Percentiles rank a stretch among this genome's conserved stretches.
Conservation (phyloP, 1,140 invertebrate species). For the Euwallacea fornicatus region DNA sequence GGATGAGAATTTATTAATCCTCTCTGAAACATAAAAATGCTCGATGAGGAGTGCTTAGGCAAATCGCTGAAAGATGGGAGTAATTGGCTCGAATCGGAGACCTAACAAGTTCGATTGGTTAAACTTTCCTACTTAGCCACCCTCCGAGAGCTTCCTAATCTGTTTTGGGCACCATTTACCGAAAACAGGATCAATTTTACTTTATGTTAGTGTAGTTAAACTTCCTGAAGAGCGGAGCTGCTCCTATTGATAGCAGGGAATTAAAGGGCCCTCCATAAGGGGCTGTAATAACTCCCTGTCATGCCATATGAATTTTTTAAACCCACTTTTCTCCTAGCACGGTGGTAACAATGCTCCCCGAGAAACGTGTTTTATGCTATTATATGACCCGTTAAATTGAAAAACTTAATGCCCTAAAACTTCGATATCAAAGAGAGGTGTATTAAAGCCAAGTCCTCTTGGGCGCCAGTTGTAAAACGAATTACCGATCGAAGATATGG, state of each 20-base stretch:
- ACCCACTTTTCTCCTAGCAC: neutral
- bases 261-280: neutral
- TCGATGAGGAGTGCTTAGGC: neutral
- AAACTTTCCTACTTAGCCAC: slow-evolving; percentile 16
- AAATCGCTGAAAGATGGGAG: slow-evolving; percentile 4
- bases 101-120: slow-evolving; percentile 26
- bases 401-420: slow-evolving; percentile 12
- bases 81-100: slow-evolving; percentile 7
- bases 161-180: slow-evolving; percentile 24
- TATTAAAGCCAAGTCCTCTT: neutral
- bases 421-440: neutral
- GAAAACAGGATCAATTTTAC: slow-evolving; percentile 23
- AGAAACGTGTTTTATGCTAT: neutral
- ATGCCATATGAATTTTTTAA: slow-evolving; percentile 1
- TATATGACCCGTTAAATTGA: slow-evolving; percentile 8
- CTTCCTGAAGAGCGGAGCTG: slow-evolving; percentile 7
- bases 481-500: slow-evolving; percentile 11
- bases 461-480: slow-evolving; percentile 5
- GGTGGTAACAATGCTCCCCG: neutral
- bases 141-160: slow-evolving; percentile 22
- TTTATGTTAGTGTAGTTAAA: slow-evolving; percentile 15
- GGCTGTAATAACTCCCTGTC: neutral
- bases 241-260: neutral
- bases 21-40: neutral
- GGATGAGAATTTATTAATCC: neutral